Conservation (phyloP, 2,113 vertebrate genomes). For the Corythoichthys haematopterus region DNA sequence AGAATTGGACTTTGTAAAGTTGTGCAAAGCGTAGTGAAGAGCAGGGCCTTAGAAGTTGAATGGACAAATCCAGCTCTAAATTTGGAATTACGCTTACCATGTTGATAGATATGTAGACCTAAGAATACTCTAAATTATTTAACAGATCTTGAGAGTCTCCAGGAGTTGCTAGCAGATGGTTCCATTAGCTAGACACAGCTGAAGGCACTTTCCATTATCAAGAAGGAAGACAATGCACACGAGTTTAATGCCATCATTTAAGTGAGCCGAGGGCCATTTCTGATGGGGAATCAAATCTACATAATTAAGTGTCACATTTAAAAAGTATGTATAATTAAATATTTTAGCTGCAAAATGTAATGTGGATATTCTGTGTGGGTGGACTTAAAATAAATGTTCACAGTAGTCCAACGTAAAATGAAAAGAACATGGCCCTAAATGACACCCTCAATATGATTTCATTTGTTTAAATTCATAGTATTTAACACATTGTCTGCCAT, state of each 20-base stretch:
- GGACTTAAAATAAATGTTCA: neutral
- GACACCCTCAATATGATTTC: too few species aligned
- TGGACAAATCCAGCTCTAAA: slow-evolving; percentile 26
- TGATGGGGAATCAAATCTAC: neutral
- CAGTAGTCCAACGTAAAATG: neutral
- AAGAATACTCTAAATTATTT: slow-evolving; percentile 44
- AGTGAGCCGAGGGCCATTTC: slow-evolving; percentile 5
- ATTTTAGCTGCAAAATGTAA: neutral
- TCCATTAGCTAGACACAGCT: slow-evolving; percentile 37
- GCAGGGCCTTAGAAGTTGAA: slow-evolving; percentile 20
- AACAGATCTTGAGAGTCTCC: slow-evolving; percentile 37
- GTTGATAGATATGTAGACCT: slow-evolving; percentile 32
- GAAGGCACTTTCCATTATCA: slow-evolving; percentile 46
- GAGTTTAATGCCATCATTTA: slow-evolving; percentile 13
- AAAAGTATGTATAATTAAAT: slow-evolving; percentile 1
- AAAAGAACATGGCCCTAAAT: neutral
- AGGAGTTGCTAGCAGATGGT: slow-evolving; percentile 45
- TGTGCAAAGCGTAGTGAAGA: slow-evolving; percentile 22
- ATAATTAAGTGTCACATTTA: neutral
- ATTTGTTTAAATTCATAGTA: too few species aligned
- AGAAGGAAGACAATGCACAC: slow-evolving; percentile 31
- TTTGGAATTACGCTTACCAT: slow-evolving; percentile 23
- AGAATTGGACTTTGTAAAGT: neutral
- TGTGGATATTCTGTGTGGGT: too few species aligned
- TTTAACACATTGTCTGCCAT: too few species aligned